phyloP scores from a whole-genome alignment of 2,888 invertebrate genomes.

The Anodontia alba region DNA sequence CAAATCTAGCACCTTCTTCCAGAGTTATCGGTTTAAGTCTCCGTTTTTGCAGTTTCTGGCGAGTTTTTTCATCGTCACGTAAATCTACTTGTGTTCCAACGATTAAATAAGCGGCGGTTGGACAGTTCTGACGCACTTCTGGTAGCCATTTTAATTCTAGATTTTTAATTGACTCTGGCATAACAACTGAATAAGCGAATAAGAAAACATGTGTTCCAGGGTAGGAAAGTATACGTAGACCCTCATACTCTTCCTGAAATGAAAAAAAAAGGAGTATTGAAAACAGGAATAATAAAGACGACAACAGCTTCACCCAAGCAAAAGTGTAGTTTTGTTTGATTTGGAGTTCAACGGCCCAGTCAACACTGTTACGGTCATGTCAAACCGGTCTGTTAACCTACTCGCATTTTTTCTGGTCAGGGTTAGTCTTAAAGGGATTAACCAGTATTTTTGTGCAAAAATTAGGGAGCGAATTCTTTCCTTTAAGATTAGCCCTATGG shows the following conservation, averaged over 20 bases:
- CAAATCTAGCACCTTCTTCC: constrained; percentile 75
- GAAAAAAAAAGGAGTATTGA: not conserved
- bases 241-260: constrained; percentile 81
- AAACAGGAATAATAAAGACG: too few species aligned
- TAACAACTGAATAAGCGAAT: constrained; percentile 80
- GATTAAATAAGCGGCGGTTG: constrained; percentile 75
- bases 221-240: constrained; percentile 79
- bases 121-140: constrained; percentile 75
- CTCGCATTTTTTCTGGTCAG: too few species aligned
- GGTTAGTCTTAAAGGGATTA: too few species aligned
- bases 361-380: too few species aligned
- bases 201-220: constrained; percentile 82
- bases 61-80: constrained; percentile 74
- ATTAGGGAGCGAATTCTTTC: too few species aligned
- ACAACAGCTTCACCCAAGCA: too few species aligned
- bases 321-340: too few species aligned
- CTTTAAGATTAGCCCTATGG: too few species aligned
- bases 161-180: constrained; percentile 81
- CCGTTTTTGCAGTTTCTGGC: constrained; percentile 75
- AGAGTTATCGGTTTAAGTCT: constrained; percentile 68
- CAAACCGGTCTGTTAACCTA: too few species aligned
- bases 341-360: too few species aligned
- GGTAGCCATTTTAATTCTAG: constrained; percentile 81
- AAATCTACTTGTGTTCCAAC: constrained; percentile 81
- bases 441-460: too few species aligned